Evolutionary conservation across 2,888 invertebrate genomes (phyloP).

Genomic region (Altica lythri): DNA sequence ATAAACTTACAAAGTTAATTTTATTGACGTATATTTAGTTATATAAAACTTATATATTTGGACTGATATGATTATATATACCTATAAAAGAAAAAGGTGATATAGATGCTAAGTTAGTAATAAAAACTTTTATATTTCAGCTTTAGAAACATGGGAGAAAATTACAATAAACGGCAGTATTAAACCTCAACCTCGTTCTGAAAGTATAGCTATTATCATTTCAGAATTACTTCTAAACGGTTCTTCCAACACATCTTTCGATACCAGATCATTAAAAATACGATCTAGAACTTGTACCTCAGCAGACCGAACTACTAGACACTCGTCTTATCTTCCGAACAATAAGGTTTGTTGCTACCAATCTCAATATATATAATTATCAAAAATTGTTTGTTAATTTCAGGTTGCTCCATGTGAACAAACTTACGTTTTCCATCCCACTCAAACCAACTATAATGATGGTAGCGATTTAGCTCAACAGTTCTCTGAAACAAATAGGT

Average conservation of each 20-base stretch:
- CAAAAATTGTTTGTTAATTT: constrained; percentile 1
- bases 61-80: no score
- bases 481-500: constrained; percentile 45
- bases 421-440: constrained; percentile 58
- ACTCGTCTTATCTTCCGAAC: constrained; percentile 56
- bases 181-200: constrained; percentile 72
- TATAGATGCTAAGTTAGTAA: not conserved
- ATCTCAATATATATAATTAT: no score
- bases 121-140: constrained; percentile 55
- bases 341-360: constrained; percentile 46
- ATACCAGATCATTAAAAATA: constrained; percentile 45
- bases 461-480: constrained; percentile 51
- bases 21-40: no score
- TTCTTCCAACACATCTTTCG: constrained; percentile 42
- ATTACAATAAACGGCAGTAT: constrained; percentile 62
- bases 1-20: no score
- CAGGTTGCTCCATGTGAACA: constrained; percentile 54
- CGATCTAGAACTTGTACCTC: constrained; percentile 53
- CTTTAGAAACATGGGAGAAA: constrained; percentile 77
- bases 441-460: constrained; percentile 57
- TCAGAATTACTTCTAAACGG: constrained; percentile 60
- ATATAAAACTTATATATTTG: no score
- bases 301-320: constrained; percentile 53
- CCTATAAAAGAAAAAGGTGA: not conserved
- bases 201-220: constrained; percentile 69